Conservation (phyloP, 2,113 vertebrate genomes). For the Formicarius rufipectus region DNA sequence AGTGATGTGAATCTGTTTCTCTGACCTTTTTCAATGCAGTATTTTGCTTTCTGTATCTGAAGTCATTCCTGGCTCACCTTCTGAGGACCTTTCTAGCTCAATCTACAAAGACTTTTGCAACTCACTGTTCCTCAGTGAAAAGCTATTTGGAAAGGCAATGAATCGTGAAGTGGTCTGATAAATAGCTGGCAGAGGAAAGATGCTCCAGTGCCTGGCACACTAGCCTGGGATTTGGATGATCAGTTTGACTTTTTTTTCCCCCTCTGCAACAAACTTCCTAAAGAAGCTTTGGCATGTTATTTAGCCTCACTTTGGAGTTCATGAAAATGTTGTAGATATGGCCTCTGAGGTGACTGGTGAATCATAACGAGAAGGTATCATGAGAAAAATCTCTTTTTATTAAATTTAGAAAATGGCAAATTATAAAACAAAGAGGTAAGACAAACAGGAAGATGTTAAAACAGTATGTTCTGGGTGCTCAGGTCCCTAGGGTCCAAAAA, state of each 20-base stretch:
- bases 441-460: too few species aligned
- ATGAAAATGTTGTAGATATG: not conserved
- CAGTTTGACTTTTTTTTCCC: not conserved
- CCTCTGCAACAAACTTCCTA: not conserved
- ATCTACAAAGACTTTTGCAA: constrained; percentile 54
- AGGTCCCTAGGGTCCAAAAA: too few species aligned
- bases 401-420: too few species aligned
- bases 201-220: not conserved
- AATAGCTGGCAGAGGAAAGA: constrained; percentile 29
- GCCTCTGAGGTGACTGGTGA: not conserved
- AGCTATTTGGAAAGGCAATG: constrained; percentile 55
- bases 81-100: constrained; percentile 65
- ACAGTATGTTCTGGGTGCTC: too few species aligned
- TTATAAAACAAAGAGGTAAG: too few species aligned
- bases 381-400: too few species aligned
- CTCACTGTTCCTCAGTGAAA: constrained; percentile 35
- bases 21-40: constrained; percentile 53
- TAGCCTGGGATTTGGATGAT: not conserved
- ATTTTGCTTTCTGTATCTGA: constrained; percentile 56
- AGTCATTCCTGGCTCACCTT: constrained; percentile 60
- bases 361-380: not conserved
- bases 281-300: not conserved
- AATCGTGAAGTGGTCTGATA: constrained; percentile 18
- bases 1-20: not conserved
- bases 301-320: not conserved